Evolutionary conservation across 2,888 invertebrate genomes (phyloP).

Genomic region (Drosophila nr. fundita): DNA sequence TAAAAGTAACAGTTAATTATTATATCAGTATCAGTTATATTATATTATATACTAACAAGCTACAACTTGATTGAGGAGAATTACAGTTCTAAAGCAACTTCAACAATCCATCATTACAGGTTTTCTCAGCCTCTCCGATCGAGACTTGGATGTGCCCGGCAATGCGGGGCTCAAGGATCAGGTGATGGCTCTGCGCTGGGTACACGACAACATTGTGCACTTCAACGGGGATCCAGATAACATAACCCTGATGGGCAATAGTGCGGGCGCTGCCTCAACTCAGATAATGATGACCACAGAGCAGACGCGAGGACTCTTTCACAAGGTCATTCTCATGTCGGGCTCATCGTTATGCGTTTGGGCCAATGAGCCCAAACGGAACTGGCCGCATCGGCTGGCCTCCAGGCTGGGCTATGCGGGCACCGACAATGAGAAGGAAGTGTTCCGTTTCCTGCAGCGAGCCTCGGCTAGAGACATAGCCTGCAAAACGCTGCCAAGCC

Average conservation of each 20-base stretch:
- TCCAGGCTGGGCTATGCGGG: constrained; percentile 81
- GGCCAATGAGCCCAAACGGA: constrained; percentile 68
- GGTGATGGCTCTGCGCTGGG: constrained; percentile 86
- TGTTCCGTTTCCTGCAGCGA: constrained; percentile 67
- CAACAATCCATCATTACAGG: constrained; percentile 72
- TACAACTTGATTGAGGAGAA: neutral
- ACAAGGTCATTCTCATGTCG: constrained; percentile 83
- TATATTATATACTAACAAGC: too few species aligned
- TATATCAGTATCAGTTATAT: too few species aligned
- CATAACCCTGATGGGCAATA: constrained; percentile 86
- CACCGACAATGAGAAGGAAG: constrained; percentile 82
- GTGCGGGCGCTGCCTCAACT: constrained; percentile 85
- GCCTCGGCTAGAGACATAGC: constrained; percentile 56
- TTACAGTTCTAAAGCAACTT: neutral
- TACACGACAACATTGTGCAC: constrained; percentile 84
- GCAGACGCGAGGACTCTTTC: constrained; percentile 84
- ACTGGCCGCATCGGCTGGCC: constrained; percentile 81
- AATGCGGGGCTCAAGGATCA: constrained; percentile 86
- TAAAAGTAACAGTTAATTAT: neutral
- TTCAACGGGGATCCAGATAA: constrained; percentile 86
- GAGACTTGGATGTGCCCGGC: constrained; percentile 85
- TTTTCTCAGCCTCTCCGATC: constrained; percentile 85
- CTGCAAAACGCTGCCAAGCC: constrained; percentile 58
- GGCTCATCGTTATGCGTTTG: constrained; percentile 79
- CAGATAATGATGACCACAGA: constrained; percentile 85